These are phyloP conservation scores for Megatriorchis doriae DNA, from an alignment of 2,113 vertebrate genomes.

Conservation along the genomic window DNA sequence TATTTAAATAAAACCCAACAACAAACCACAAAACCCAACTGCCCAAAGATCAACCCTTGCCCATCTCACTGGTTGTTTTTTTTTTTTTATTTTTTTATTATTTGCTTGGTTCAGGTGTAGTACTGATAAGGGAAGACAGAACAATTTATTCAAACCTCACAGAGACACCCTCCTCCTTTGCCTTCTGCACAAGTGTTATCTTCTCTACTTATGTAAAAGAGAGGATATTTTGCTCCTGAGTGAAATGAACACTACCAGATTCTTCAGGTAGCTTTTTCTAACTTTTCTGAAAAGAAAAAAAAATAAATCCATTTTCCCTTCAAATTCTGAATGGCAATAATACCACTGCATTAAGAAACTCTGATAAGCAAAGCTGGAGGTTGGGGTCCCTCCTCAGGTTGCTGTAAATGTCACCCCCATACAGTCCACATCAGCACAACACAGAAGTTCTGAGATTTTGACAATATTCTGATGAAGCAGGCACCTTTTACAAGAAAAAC, in stretches of 20 bases:
- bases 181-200: neutral
- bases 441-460: neutral
- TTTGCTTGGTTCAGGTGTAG: neutral
- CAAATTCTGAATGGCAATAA: neutral
- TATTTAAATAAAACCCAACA: neutral
- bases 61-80: neutral
- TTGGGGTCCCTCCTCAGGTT: neutral
- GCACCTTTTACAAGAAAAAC: neutral
- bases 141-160: neutral
- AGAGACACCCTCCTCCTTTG: neutral
- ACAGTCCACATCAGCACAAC: neutral
- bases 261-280: neutral
- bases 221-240: neutral
- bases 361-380: neutral
- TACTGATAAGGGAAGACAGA: neutral
- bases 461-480: neutral
- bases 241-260: neutral
- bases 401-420: neutral
- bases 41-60: accelerated
- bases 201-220: neutral
- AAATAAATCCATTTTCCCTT: neutral
- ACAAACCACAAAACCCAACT: neutral
- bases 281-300: neutral
- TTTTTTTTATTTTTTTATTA: neutral
- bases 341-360: neutral